Evolutionary conservation across 1,140 invertebrate species (phyloP).

Genomic region (Drosophila pachea): DNA sequence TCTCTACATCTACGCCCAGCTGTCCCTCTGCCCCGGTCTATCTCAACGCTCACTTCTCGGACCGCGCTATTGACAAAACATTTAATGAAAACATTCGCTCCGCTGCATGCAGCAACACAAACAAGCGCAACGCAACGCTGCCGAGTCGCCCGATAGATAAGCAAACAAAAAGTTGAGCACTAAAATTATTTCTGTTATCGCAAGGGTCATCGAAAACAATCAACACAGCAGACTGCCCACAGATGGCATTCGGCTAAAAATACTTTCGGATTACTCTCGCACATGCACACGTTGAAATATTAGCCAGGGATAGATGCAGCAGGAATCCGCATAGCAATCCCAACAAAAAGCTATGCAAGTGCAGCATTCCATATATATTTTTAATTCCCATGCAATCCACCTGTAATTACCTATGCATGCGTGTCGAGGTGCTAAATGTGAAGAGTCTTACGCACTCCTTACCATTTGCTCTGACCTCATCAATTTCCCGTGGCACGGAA

Average conservation of each 20-base stretch:
- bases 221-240: slow-evolving; percentile 1
- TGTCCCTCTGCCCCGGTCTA: not conserved
- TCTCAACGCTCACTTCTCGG: not conserved
- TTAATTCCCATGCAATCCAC: not conserved
- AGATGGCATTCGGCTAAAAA: not conserved
- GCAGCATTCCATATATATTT: not conserved
- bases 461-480: not conserved
- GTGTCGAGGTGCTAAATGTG: too few relatives aligned
- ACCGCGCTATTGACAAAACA: slow-evolving; percentile 48
- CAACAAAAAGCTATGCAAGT: not conserved
- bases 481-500: not conserved
- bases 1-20: too few relatives aligned
- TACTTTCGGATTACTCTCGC: not conserved
- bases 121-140: slow-evolving; percentile 14
- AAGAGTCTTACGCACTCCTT: not conserved
- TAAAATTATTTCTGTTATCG: slow-evolving; percentile 66
- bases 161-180: slow-evolving; percentile 59
- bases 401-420: not conserved
- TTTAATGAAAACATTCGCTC: slow-evolving; percentile 61
- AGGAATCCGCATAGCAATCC: not conserved
- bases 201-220: slow-evolving; percentile 51
- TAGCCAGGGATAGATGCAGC: too few relatives aligned
- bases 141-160: slow-evolving; percentile 46
- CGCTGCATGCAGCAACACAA: slow-evolving; percentile 16
- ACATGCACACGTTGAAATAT: not conserved